These are phyloP conservation scores for Bathynomus jamesi DNA, from an alignment of 1,140 invertebrate genomes.

Conservation along the genomic window DNA sequence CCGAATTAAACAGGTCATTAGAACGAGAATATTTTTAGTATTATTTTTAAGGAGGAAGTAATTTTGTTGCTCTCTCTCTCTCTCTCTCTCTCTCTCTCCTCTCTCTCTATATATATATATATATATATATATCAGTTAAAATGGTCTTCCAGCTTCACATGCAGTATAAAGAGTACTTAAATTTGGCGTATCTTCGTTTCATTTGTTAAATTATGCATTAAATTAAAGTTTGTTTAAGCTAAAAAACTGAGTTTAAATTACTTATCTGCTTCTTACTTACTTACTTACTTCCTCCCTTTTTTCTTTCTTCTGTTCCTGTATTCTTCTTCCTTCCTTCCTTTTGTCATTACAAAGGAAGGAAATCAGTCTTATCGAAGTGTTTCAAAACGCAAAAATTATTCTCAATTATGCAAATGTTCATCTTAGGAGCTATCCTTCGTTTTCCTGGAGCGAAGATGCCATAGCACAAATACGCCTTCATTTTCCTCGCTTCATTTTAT, in stretches of 20 bases:
- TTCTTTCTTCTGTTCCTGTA: not conserved
- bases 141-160: too few relatives aligned
- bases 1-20: too few relatives aligned
- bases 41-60: too few relatives aligned
- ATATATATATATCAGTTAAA: too few relatives aligned
- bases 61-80: too few relatives aligned
- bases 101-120: too few relatives aligned
- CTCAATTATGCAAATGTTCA: not conserved
- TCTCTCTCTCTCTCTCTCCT: too few relatives aligned
- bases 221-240: not conserved
- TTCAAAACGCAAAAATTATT: conserved; percentile 1
- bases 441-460: not conserved
- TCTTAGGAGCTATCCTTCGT: not conserved
- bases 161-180: not conserved
- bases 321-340: not conserved
- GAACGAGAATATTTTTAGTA: too few relatives aligned
- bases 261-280: not conserved
- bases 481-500: not conserved
- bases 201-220: not conserved
- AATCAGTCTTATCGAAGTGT: not conserved
- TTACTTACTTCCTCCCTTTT: not conserved
- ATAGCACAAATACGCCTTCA: not conserved
- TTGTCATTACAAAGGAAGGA: not conserved
- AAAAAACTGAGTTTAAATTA: not conserved
- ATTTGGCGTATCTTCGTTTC: not conserved